Evolutionary conservation across 2,888 invertebrate species (phyloP), one percentile per base, ranked within the genome.

Genomic region (Eupithecia exiguata): DNA sequence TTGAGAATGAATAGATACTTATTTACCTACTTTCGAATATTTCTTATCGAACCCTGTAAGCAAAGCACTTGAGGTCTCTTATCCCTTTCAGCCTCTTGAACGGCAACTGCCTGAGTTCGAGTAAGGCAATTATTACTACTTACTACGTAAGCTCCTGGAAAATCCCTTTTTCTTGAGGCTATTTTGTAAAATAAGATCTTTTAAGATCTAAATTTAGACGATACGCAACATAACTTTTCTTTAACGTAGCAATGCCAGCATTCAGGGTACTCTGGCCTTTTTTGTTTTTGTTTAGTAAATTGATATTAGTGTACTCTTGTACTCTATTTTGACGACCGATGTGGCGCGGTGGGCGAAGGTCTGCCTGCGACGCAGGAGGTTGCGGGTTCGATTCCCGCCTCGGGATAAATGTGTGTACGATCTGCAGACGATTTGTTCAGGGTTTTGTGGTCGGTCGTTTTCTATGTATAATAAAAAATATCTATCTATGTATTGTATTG

Each of bases 71-170:
- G 25, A 58, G 5, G 25, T 58, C 14, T 25, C 58, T 58, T 58
- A 25, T 58, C 58, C 58, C 58, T 58, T 58, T 58, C 58, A 25
- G 14, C 58, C 25, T 58, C 58, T 58, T 58, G 9, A 58, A 25
- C 58, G 58, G 12, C 18, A 18, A 18, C 18, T 16, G 16, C 25
- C 25, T 21, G 14, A 58, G 25, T 25, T 53, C 21, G 21, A 53
- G 53, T 53, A 12, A 12, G 58, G 25, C 25, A 58, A 25, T 58
- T 58, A 58, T 10, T 53, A 21, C 53, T 21, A 53, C 53, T 53
- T 21, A 53, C 53, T 49, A 21, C 53, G 21, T n/a, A 49, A 53
- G 21, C 53, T 21, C 1, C 53, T 53, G 53, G 21, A 53, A 53
- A 53, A 53, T 21, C 21, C 58, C 12, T 25, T 25, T 58, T 58